Base-by-base conservation (phyloP, 2,797 vertebrate species). In the Lacerta viridis region DNA sequence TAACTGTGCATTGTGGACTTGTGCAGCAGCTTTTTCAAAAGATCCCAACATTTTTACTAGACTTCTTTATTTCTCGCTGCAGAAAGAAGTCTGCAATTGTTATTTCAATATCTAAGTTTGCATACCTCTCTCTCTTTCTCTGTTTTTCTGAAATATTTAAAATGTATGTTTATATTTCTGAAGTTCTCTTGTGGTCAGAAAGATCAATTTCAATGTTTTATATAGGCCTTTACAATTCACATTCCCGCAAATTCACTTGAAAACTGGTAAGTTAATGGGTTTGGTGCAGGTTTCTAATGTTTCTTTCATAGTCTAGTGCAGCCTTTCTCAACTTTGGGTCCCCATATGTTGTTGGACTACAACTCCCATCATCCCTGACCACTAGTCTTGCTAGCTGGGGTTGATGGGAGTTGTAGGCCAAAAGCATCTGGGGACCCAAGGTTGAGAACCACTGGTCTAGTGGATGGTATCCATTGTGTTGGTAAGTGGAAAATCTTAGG, bases 21-120 rank as follows among this genome's bases (percentile, higher is more conserved):
- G 68, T 87, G 64, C 3, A 0, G 18, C 85, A 80, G 90, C 72
- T 68, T 89, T 87, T 89, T 55, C 50, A 82, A 84, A 20, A 89
- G 86, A 69, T 50, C 61, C 20, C 88, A 90, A 80, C 90, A 43
- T 27, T 88, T 29, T 87, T 86, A 83, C 75, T 92, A 88, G 15
- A 5, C 13, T 90, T 11, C 7, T 88, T 68, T 18, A 2, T 83
- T 69, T 88, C 1, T 86, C 0, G 10, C 92, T 92, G 83, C 82
- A 79, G 43, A 89, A 68, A 80, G n/a, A 5, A 23, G 68, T 13
- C 3, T 76, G 8, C 8, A 88, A 81, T 71, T 43, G 41, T 80
- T 75, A 18, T 64, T 89, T 46, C 15, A 43, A 17, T 66, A 46
- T 90, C n/a, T 88, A 82, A 79, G 17, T 72, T 83, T 23, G 66